Conservation (phyloP, 2,888 invertebrate species). For the Ectobius pallidus region DNA sequence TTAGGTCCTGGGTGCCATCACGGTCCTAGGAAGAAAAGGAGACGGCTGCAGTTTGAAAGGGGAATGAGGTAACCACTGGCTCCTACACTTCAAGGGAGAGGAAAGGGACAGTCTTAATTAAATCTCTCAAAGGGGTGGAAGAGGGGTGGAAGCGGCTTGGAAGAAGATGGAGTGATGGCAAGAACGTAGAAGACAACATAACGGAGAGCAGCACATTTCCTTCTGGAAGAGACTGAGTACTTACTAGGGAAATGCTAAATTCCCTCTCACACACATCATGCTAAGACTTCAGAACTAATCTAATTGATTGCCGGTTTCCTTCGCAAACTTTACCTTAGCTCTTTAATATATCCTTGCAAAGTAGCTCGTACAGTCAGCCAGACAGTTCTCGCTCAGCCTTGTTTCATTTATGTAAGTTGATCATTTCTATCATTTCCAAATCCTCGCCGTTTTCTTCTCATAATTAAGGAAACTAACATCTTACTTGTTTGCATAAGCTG, state of each 20-base stretch:
- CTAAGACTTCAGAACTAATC: slow-evolving; percentile 28
- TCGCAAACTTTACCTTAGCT: neutral
- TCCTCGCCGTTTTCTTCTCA: too few relatives aligned
- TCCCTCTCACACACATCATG: neutral
- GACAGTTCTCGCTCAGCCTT: too few relatives aligned
- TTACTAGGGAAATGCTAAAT: neutral
- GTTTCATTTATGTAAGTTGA: too few relatives aligned
- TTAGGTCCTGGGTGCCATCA: slow-evolving; percentile 38
- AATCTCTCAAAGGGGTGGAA: slow-evolving; percentile 35
- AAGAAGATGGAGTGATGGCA: neutral
- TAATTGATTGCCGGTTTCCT: slow-evolving; percentile 43
- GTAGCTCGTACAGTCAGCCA: neutral
- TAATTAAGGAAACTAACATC: too few relatives aligned
- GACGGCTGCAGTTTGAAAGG: slow-evolving; percentile 6
- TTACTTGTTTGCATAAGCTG: too few relatives aligned
- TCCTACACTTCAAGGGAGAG: slow-evolving; percentile 21
- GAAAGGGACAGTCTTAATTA: slow-evolving; percentile 37
- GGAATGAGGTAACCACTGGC: slow-evolving; percentile 35
- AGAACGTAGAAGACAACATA: neutral
- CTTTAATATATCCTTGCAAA: slow-evolving; percentile 5
- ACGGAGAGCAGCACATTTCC: neutral
- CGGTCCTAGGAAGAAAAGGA: slow-evolving; percentile 6
- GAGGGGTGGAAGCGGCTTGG: neutral
- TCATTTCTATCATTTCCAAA: too few relatives aligned
- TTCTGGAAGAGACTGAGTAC: neutral